Evolutionary conservation across 2,888 invertebrate genomes (phyloP), one percentile per base, ranked within the genome.

Genomic region (Neocrepidodera transversa): DNA sequence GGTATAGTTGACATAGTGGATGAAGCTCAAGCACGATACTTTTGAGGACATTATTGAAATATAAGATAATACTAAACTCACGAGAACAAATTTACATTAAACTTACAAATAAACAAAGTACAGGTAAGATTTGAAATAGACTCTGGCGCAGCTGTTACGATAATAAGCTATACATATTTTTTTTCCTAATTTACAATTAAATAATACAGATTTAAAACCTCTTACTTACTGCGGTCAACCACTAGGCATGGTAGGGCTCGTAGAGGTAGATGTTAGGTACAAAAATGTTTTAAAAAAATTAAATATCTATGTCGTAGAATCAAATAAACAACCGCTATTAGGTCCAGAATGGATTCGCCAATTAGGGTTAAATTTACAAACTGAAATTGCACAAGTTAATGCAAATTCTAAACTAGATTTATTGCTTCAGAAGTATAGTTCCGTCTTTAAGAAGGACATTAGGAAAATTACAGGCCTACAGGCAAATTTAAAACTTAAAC

Each of bases 271-370:
- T n/a, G n/a, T n/a, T n/a, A n/a, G n/a, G n/a, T n/a, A n/a, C n/a
- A n/a, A n/a, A n/a, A n/a, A n/a, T 40, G 26, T 40, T 38, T 16
- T 14, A 36, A 8, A 51, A 48, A 32, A 28, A 36, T 11, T 52
- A 10, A 42, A 51, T 8, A 17, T 11, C 16, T 40, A 40, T 40
- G 16, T 40, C n/a, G 38, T 40, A 10, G 38, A 40, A 45, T 45
- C 62, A 35, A 57, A 63, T 16, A 65, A 65, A 18, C 58, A 64
- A 38, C 68, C 66, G 28, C 54, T 71, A n/a, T 58, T 68, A 16
- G 71, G 69, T 18, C 60, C 68, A 23, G 23, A 23, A 6, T 23
- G 23, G 23, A 23, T 23, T 23, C 3, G 23, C 3, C 23, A 23
- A 23, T 23, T 23, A 23, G 23, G n/a, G n/a, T n/a, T n/a, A n/a